Base-by-base conservation (phyloP, 2,113 vertebrate genomes). In the Anhinga anhinga region DNA sequence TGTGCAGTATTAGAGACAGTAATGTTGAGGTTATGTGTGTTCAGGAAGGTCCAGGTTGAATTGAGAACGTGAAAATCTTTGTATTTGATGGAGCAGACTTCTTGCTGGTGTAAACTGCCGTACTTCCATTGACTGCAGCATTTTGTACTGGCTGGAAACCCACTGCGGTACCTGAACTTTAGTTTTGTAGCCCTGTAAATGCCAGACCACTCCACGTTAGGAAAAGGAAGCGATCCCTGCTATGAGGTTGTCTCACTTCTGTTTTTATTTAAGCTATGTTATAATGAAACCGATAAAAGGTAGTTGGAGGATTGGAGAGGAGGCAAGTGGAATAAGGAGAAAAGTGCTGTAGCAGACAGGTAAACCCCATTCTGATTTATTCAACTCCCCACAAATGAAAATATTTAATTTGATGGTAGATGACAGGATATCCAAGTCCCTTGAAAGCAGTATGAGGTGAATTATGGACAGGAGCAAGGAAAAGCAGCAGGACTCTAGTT, bases 191-290 rank as follows among this genome's bases (percentile, higher is more conserved):
- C 45, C 45, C 56, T 74, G 1, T 15, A 76, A 71, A 30, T 4
- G 8, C n/a, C 14, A 3, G 2, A 3, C 5, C 3, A 6, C 22
- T 42, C 36, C 32, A n/a, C 22, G 20, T 16, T 10, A 12, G 63
- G 44, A 11, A 16, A 42, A 67, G 42, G 61, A 63, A 30, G 25
- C 1, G 5, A 20, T 58, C 30, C 53, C 21, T 82, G 62, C 53
- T 27, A 8, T 59, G 49, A 29, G 29, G 15, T 32, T 40, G 36
- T 44, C n/a, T 36, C 21, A 26, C 18, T 69, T 73, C 4, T 47
- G 49, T 0, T n/a, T 88, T 59, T 13, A 40, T 80, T 77, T 66
- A 26, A 73, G 45, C 63, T 55, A 1, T 14, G 8, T 63, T 83
- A 13, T 34, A 47, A 38, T 23, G 80, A 83, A 53, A 18, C 5